phyloP scores from a whole-genome alignment of 2,888 invertebrate species.

The Pimpla rufipes region DNA sequence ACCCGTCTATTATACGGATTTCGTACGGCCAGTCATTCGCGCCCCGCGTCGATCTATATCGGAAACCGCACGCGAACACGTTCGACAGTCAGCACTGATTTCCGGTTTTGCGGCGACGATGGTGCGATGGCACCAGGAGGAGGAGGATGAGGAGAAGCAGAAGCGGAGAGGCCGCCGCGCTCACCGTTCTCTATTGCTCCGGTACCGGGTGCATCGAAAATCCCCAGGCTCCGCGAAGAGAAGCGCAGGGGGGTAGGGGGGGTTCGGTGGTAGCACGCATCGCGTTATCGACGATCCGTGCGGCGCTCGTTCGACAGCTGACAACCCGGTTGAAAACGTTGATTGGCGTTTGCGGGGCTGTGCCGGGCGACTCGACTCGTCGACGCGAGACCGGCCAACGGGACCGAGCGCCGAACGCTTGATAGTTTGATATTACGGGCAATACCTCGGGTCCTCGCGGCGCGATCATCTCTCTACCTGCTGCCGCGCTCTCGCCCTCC shows the following conservation, averaged over 20 bases:
- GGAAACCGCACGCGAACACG: constrained; percentile 49
- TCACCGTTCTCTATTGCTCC: not conserved
- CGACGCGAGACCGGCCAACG: constrained; percentile 8
- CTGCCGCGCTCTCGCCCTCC: not conserved
- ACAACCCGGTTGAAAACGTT: constrained; percentile 55
- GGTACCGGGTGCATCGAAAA: constrained; percentile 43
- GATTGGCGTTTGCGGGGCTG: constrained; percentile 47
- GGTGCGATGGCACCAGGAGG: too few species aligned
- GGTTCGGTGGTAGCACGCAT: constrained; percentile 22
- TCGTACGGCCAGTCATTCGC: not conserved
- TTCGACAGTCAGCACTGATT: constrained; percentile 43
- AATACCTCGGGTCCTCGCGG: not conserved
- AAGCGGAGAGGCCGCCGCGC: not conserved
- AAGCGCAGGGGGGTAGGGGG: too few species aligned
- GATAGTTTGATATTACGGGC: constrained; percentile 42
- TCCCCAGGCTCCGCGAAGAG: constrained; percentile 18
- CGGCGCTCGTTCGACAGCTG: constrained; percentile 60
- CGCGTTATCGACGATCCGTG: constrained; percentile 47
- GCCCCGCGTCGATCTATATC: constrained; percentile 15
- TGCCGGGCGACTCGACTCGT: not conserved
- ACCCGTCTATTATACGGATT: not conserved
- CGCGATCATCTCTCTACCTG: constrained; percentile 1
- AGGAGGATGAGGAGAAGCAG: not conserved
- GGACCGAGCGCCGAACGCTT: not conserved
- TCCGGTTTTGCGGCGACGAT: constrained; percentile 44